Base-by-base conservation (phyloP, 2,888 invertebrate genomes). In the Volucella inanis region DNA sequence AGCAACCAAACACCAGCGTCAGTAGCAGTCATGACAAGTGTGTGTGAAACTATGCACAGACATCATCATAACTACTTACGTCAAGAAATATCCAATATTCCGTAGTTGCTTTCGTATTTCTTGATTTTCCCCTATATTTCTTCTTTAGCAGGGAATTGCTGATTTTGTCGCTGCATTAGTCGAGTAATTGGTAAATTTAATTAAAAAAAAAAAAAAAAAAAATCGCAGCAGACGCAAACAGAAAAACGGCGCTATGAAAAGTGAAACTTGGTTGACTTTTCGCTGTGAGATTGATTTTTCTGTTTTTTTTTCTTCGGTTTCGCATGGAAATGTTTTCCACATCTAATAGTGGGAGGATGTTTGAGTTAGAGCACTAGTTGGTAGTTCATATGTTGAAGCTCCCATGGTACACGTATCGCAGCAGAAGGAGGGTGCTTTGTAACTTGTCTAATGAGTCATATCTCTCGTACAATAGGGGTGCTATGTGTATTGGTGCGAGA, bases 21-120 rank as follows among this genome's bases (percentile, higher is more conserved):
- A 22, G 18, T 3, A 64, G 52, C 15, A n/a, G 18, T 22, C 18
- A 2, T 3, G 18, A 22, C 18, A 22, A 22, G 18, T 22, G 47
- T 39, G 52, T 38, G 12, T 49, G 55, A 57, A 84, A 61, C 75
- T 64, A 65, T 84, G 9, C 65, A 68, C 62, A 76, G 72, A 77
- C 85, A 81, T 85, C 85, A 85, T 31, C 31, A 31, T 31, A 31
- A 31, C 59, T 39, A 68, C 81, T 85, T 85, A 85, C 85, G 85
- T 85, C 85, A 85, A 77, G 72, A 81, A 31, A 77, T 81, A 43
- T 39, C 49, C 62, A 61, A 61, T 49, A 50, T 18, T 15, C 31
- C 31, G 31, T 31, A 31, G 31, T 31, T 31, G 31, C 70, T 39
- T 68, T 45, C 55, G 54, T 62, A 47, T 55, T 59, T 59, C 12